A percentile compares a stretch with the other conserved stretches of the same genome.
Evolutionary conservation across 2,113 vertebrate genomes (phyloP).

Genomic region (Corythornis vintsioides): DNA sequence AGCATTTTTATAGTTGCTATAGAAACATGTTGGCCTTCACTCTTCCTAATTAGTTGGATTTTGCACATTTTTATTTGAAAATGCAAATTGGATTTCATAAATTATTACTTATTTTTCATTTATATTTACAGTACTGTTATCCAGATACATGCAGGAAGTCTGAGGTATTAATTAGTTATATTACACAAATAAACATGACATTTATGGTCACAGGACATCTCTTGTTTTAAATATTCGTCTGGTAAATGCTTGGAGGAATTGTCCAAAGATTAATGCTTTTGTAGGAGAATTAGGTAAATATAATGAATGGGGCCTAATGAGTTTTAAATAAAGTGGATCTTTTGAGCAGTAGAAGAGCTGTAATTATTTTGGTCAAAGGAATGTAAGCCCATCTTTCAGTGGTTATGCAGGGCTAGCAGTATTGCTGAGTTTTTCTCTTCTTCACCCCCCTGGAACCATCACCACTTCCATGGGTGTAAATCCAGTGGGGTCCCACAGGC

Average conservation of each 20-base stretch:
- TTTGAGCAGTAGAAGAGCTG: background rate
- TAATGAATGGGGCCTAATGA: slow-evolving; percentile 57
- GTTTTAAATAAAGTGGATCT: slow-evolving; percentile 66
- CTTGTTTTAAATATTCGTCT: slow-evolving; percentile 69
- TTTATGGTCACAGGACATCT: slow-evolving; percentile 84
- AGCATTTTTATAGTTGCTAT: slow-evolving; percentile 85
- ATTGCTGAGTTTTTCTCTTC: background rate
- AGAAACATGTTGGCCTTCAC: slow-evolving; percentile 89
- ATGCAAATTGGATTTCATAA: slow-evolving; percentile 93
- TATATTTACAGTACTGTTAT: slow-evolving; percentile 84
- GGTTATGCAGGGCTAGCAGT: background rate
- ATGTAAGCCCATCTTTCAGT: background rate
- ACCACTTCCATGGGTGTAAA: background rate
- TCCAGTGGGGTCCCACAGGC: background rate
- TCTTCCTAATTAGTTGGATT: slow-evolving; percentile 86
- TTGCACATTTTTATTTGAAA: slow-evolving; percentile 91
- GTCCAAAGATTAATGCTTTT: slow-evolving; percentile 73
- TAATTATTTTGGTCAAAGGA: slow-evolving; percentile 3
- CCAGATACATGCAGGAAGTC: slow-evolving; percentile 80
- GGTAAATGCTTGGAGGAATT: slow-evolving; percentile 75
- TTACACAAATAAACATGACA: slow-evolving; percentile 82
- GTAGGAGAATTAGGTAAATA: slow-evolving; percentile 71
- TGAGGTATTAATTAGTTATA: slow-evolving; percentile 90
- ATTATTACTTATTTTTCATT: slow-evolving; percentile 86
- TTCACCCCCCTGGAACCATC: background rate